Percentiles rank a stretch among this genome's conserved stretches.
phyloP scores from a whole-genome alignment of 2,113 vertebrate species.

The Melospiza melodia region DNA sequence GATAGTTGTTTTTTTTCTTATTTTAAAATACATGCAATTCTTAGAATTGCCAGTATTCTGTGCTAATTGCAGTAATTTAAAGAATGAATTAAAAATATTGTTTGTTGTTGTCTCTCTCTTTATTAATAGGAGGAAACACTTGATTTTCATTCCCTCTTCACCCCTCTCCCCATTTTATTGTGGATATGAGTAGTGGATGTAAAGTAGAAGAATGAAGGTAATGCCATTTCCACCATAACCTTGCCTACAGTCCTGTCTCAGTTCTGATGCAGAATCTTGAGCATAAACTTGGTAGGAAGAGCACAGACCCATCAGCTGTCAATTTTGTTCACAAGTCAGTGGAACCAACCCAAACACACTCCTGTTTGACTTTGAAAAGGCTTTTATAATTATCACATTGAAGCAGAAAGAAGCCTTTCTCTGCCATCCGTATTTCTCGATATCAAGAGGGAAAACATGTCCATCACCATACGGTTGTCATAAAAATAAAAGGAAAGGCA shows the following conservation, averaged over 20 bases:
- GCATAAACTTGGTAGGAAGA: not conserved
- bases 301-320: not conserved
- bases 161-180: fast-evolving
- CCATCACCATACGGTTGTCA: not conserved
- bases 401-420: not conserved
- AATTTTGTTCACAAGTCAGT: not conserved
- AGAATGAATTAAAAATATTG: not conserved
- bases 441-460: not conserved
- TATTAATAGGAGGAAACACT: not conserved
- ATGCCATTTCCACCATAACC: not conserved
- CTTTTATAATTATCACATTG: not conserved
- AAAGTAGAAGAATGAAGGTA: not conserved
- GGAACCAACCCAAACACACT: not conserved
- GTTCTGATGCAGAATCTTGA: not conserved
- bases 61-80: not conserved
- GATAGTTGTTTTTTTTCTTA: not conserved
- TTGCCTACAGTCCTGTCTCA: not conserved
- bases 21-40: not conserved
- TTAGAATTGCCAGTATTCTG: not conserved
- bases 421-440: not conserved
- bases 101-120: not conserved
- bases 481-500: not conserved
- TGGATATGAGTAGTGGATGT: not conserved
- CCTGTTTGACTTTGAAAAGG: not conserved
- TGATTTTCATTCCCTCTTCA: not conserved